phyloP scores from a whole-genome alignment of 2,113 vertebrate genomes.

The Bos javanicus region DNA sequence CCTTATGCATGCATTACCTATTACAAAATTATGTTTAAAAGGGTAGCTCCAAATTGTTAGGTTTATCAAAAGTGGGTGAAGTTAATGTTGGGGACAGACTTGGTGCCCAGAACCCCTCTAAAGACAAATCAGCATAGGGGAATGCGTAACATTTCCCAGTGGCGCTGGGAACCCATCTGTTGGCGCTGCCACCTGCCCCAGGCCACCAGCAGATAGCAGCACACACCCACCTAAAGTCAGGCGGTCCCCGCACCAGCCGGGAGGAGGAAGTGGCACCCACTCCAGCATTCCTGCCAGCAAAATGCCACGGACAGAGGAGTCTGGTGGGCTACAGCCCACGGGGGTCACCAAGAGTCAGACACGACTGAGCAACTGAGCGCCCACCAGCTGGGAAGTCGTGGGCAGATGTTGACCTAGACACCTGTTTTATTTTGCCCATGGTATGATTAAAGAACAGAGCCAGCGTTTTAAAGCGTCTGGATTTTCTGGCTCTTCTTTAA shows the following conservation, averaged over 20 bases:
- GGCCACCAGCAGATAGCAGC: slow-evolving; percentile 45
- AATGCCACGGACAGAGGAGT: not conserved
- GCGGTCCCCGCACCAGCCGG: not conserved
- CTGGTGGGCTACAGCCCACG: not conserved
- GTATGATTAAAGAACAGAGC: not conserved
- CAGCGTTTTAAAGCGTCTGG: not conserved
- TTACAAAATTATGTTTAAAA: not conserved
- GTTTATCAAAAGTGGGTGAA: not conserved
- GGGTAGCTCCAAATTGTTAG: not conserved
- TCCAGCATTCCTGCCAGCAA: not conserved
- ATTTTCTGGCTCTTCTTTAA: not conserved
- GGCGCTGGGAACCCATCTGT: not conserved
- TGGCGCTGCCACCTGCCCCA: not conserved
- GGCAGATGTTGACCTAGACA: not conserved
- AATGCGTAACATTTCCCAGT: not conserved
- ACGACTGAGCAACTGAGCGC: not conserved
- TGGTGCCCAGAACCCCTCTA: not conserved
- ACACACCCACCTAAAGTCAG: not conserved
- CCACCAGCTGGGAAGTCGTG: not conserved
- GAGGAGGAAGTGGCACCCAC: not conserved
- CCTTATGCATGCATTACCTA: not conserved
- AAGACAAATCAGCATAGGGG: not conserved
- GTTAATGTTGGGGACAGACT: not conserved
- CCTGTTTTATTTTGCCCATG: not conserved
- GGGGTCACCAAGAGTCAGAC: not conserved